Base-by-base conservation (phyloP, 2,113 vertebrate genomes). In the Dicentrarchus labrax region DNA sequence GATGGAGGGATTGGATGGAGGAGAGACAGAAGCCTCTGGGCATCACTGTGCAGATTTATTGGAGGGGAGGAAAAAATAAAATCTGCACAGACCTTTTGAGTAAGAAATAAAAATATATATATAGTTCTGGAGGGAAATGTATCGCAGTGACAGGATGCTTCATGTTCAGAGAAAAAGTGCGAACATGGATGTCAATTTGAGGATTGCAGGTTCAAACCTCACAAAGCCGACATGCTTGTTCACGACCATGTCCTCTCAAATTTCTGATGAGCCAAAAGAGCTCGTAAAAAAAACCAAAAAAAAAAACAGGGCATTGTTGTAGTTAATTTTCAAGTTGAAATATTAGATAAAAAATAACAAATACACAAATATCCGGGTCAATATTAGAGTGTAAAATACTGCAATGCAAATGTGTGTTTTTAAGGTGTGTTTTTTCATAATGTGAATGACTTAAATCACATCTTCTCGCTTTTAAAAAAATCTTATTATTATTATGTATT, bases 1-100 rank as follows among this genome's bases (percentile, higher is more conserved):
- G 74, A 90, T 78, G 72, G 86, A 89, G 80, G 74, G 76, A 90
- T 68, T 78, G 82, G 78, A 57, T 72, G 88, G 72, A 85, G 80
- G 75, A 85, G 67, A 80, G 80, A 80, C 57, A 83, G 61, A 72
- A 78, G 86, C 91, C 78, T 86, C 15, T 68, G 76, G 91, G 89
- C 80, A 80, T 87, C 88, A 80, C 82, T 80, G 84, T 71, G 77
- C 70, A 84, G 84, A 88, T 86, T 85, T 65, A 67, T 30, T 30
- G 21, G 16, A 12, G 24, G 16, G 22, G 24, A 45, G 36, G 56
- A 17, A 30, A 16, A 61, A 22, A 15, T 17, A 57, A 13, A 56
- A 62, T 71, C 68, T 82, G 47, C 67, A 73, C 56, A 74, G 51
- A 75, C 13, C 22, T 72, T 74, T 75, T 16, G 30, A 83, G 76